Base-by-base conservation (phyloP, 2,113 vertebrate genomes). In the Pholis gunnellus region DNA sequence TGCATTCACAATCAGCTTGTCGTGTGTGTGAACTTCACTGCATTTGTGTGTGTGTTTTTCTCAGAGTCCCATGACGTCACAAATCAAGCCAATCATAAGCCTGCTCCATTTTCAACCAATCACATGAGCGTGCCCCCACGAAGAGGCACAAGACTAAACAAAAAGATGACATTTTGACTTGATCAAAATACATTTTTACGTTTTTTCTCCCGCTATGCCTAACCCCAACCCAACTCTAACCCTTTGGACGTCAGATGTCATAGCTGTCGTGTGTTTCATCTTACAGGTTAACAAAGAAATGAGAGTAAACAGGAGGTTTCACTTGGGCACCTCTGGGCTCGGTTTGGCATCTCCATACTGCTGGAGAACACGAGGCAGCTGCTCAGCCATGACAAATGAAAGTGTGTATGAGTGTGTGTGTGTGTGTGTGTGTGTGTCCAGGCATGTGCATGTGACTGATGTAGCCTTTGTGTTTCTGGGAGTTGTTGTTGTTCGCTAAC, bases 311-410 rank as follows among this genome's bases (percentile, higher is more conserved):
- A 48, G 27, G 4, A 57, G 18, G 38, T 29, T 56, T 76, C 2
- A 25, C 18, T 25, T 18, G 2, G 3, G 52, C 38, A 34, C 22
- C 52, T 46, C 20, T 4, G 0, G 29, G 14, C 36, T 56, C 6
- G 1, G 38, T 17, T 11, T 11, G 4, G 52, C 31, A 18, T 3
- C 34, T 63, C 44, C 18, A 29, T 69, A 60, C 25, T 64, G 25
- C 54, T 78, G 56, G 68, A 82, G 78, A 81, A 76, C 83, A 78
- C 87, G 82, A 65, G 78, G 84, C 72, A 79, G 40, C 83, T 84
- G 78, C 80, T 89, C 85, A 84, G 70, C 67, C 78, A 72, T 82
- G 65, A 72, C 85, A 68, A 87, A 88, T 87, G 56, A 75, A 80
- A 84, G 57, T 40, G 54, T 56, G 74, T 75, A 5, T 61, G 36